These are phyloP conservation scores for Arctocebus calabarensis DNA, from an alignment of 2,797 vertebrate species.

Conservation along the genomic window DNA sequence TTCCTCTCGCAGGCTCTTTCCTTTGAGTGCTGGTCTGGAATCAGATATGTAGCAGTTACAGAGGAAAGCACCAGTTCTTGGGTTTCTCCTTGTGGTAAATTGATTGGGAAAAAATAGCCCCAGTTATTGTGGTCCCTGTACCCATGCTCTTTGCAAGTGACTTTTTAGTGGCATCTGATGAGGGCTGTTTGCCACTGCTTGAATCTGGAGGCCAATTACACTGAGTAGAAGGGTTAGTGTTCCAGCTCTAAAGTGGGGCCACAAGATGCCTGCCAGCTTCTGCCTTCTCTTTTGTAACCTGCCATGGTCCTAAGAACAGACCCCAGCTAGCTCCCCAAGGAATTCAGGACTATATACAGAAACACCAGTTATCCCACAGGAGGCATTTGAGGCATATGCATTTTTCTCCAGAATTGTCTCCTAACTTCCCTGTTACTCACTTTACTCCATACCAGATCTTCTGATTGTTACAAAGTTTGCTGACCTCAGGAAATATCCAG, in stretches of 20 bases:
- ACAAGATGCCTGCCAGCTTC: not conserved
- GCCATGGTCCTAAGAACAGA: too few species aligned
- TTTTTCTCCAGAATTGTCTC: not conserved
- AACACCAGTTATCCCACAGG: too few species aligned
- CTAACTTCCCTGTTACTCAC: not conserved
- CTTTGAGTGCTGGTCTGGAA: constrained; percentile 7
- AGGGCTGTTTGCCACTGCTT: not conserved
- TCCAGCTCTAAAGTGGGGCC: not conserved
- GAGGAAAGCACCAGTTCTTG: not conserved
- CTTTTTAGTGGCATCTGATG: not conserved
- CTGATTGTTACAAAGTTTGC: not conserved
- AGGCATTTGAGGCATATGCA: not conserved
- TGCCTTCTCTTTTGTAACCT: not conserved
- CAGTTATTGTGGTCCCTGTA: too few species aligned
- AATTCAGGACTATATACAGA: not conserved
- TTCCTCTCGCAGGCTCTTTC: not conserved
- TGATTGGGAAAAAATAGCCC: not conserved
- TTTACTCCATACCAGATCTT: not conserved
- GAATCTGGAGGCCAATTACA: not conserved
- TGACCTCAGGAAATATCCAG: not conserved
- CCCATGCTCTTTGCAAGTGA: not conserved
- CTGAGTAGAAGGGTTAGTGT: not conserved
- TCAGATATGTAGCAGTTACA: not conserved
- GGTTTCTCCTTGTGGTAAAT: not conserved
- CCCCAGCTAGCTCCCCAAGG: too few species aligned